Conservation (phyloP, 2,113 vertebrate species). For the Seriola aureovittata region DNA sequence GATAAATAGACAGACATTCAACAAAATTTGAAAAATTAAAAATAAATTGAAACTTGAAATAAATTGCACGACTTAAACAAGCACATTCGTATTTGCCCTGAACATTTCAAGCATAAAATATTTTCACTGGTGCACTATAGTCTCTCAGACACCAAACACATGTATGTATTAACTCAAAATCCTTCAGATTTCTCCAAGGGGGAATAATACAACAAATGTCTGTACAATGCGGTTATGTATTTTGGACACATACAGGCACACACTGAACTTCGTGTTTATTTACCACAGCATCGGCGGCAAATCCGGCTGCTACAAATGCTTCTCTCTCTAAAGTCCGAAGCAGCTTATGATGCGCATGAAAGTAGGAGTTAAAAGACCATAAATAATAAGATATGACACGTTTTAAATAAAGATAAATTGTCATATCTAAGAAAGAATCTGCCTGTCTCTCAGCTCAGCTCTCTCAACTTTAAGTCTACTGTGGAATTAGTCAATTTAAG, state of each 20-base stretch:
- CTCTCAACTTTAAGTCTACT: not conserved
- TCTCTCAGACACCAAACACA: not conserved
- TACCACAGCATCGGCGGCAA: slow-evolving; percentile 8
- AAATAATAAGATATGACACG: not conserved
- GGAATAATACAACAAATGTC: slow-evolving; percentile 19
- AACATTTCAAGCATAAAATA: not conserved
- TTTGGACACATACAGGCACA: not conserved
- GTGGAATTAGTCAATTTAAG: not conserved
- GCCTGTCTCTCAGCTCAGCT: not conserved
- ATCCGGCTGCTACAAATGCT: slow-evolving; percentile 9
- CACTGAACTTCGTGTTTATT: slow-evolving; percentile 4
- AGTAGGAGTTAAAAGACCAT: slow-evolving; percentile 10
- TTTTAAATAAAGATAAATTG: slow-evolving; percentile 19
- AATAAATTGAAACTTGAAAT: not conserved
- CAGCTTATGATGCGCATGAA: not conserved
- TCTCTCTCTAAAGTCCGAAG: not conserved
- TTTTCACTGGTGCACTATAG: not conserved
- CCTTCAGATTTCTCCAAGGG: slow-evolving; percentile 23
- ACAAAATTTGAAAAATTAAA: not conserved
- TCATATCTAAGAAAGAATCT: not conserved
- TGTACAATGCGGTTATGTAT: not conserved
- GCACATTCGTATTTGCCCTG: not conserved
- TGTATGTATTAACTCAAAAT: not conserved
- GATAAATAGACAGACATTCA: not conserved
- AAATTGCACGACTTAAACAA: not conserved